Conservation (phyloP, 2,797 vertebrate species). For the Trichosurus vulpecula region DNA sequence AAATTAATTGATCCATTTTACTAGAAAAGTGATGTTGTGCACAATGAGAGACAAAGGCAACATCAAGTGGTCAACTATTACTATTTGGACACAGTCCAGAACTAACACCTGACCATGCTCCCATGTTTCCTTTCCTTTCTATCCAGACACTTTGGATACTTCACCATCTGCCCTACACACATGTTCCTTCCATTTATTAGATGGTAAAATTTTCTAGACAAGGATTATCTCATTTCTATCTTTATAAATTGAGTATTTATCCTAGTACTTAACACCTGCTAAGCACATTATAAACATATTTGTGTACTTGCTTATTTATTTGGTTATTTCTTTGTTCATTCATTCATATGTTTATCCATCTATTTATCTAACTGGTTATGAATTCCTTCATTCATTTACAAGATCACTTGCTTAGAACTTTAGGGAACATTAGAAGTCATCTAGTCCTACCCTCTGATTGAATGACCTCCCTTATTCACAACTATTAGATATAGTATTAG, state of each 20-base stretch:
- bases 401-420: neutral
- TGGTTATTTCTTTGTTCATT: too few species aligned
- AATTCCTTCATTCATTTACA: neutral
- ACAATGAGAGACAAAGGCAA: neutral
- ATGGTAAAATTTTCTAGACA: neutral
- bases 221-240: neutral
- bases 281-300: neutral
- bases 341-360: too few species aligned
- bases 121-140: neutral
- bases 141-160: neutral
- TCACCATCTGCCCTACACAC: neutral
- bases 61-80: neutral
- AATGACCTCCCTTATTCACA: neutral
- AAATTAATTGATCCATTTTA: neutral
- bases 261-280: neutral
- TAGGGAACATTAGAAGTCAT: neutral
- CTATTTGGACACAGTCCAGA: neutral
- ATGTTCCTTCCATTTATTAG: neutral
- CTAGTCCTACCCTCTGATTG: neutral
- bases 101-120: too few species aligned
- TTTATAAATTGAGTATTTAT: neutral
- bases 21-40: neutral
- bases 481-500: neutral
- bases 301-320: neutral
- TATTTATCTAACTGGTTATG: neutral